Percentiles rank a stretch among this genome's conserved stretches.
These are phyloP conservation scores for Harpegnathos saltator DNA, from an alignment of 1,140 invertebrate genomes.

Conservation along the genomic window DNA sequence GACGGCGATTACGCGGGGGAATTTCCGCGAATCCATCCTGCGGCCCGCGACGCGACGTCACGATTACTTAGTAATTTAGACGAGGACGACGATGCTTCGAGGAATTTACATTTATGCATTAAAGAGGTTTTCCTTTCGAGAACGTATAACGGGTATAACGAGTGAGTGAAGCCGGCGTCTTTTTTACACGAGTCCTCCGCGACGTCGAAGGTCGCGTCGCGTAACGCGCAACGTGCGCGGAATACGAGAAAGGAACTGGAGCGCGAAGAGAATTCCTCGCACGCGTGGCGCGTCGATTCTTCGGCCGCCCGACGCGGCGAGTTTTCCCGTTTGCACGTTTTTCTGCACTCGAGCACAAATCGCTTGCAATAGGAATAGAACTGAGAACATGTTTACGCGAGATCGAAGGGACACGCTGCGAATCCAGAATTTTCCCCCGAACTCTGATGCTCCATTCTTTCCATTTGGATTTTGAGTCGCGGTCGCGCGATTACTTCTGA, in stretches of 20 bases:
- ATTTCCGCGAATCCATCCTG: conserved; percentile 23
- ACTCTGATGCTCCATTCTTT: too few relatives aligned
- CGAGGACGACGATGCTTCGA: conserved; percentile 27
- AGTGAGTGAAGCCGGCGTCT: conserved; percentile 14
- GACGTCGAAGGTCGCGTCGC: conserved; percentile 19
- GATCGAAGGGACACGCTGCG: too few relatives aligned
- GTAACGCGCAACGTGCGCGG: not conserved
- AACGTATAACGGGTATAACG: conserved; percentile 23
- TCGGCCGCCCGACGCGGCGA: not conserved
- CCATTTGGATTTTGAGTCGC: too few relatives aligned
- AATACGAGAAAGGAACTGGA: conserved; percentile 22
- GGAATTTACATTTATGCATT: conserved; percentile 37
- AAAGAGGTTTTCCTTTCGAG: conserved; percentile 12
- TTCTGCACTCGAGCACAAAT: not conserved
- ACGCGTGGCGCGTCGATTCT: conserved; percentile 8
- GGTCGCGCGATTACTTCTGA: too few relatives aligned
- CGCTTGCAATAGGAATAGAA: too few relatives aligned
- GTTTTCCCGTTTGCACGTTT: not conserved
- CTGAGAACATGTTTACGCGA: too few relatives aligned
- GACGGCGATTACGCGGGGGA: conserved; percentile 1
- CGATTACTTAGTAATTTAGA: conserved; percentile 23
- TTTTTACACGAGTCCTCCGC: conserved; percentile 22
- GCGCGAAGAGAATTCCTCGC: conserved; percentile 15
- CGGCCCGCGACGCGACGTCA: not conserved
- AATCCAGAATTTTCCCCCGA: too few relatives aligned